phyloP scores from a whole-genome alignment of 1,140 invertebrate genomes.

The Coptotermes formosanus region DNA sequence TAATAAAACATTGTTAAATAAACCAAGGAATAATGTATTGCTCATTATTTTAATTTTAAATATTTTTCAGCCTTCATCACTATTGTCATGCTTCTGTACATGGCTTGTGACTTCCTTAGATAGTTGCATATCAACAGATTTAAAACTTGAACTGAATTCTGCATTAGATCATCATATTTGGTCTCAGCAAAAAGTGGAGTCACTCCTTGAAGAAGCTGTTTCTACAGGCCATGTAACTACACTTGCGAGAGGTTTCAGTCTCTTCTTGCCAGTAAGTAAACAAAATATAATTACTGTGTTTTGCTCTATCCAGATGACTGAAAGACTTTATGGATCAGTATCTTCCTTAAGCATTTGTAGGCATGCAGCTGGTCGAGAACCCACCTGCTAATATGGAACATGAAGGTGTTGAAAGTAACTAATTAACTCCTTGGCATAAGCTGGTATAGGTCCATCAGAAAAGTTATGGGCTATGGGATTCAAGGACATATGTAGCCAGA shows the following conservation, averaged over 20 bases:
- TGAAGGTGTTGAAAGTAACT: too few relatives aligned
- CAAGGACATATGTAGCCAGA: too few relatives aligned
- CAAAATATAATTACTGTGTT: background rate
- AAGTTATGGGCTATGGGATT: too few relatives aligned
- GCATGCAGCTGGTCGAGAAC: too few relatives aligned
- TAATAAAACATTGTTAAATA: background rate
- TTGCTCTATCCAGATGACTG: background rate
- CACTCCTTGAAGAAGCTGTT: constrained; percentile 53
- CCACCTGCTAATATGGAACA: too few relatives aligned
- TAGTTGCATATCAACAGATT: background rate
- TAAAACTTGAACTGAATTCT: background rate
- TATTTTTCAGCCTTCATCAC: constrained; percentile 59
- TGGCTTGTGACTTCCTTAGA: constrained; percentile 54
- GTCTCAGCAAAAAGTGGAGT: background rate
- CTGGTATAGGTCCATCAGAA: too few relatives aligned
- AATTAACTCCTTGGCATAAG: too few relatives aligned
- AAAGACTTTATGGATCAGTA: too few relatives aligned
- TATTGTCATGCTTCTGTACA: constrained; percentile 59
- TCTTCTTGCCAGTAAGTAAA: constrained; percentile 62
- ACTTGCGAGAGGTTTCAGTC: constrained; percentile 56
- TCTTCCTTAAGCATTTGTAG: too few relatives aligned
- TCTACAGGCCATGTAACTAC: constrained; percentile 53
- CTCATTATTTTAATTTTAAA: background rate
- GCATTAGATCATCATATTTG: constrained; percentile 19
- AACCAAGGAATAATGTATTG: background rate